Evolutionary conservation across 1,140 invertebrate species (phyloP).

Genomic region (Phortica variegata): DNA sequence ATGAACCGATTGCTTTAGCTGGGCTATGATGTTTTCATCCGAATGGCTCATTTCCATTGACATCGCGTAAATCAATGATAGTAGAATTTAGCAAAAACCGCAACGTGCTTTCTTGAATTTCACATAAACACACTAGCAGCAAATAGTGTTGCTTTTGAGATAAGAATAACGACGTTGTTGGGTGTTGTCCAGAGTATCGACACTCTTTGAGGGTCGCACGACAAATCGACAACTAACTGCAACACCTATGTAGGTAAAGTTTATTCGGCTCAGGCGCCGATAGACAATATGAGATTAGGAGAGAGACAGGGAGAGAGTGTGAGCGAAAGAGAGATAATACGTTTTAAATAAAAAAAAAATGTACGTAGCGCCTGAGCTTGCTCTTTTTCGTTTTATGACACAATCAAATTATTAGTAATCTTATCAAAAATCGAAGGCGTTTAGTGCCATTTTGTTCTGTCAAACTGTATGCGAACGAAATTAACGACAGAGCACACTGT

Average conservation of each 20-base stretch:
- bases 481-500: slow-evolving; percentile 22
- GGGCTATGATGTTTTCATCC: slow-evolving; percentile 27
- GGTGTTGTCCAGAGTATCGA: slow-evolving; percentile 19
- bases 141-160: slow-evolving; percentile 10
- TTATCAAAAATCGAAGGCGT: slow-evolving; percentile 45
- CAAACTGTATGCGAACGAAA: slow-evolving; percentile 10
- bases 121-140: too few species aligned
- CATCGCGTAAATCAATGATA: slow-evolving; percentile 4
- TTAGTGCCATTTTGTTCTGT: slow-evolving; percentile 31
- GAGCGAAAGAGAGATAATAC: too few species aligned
- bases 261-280: slow-evolving; percentile 6
- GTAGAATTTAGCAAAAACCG: too few species aligned
- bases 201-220: not conserved
- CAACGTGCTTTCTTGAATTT: too few species aligned
- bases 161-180: slow-evolving; percentile 1
- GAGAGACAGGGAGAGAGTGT: too few species aligned
- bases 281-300: too few species aligned
- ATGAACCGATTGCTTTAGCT: slow-evolving; percentile 39
- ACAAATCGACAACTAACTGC: slow-evolving; percentile 12
- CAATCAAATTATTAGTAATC: slow-evolving; percentile 31
- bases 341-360: too few species aligned
- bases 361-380: too few species aligned
- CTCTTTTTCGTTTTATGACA: slow-evolving; percentile 21
- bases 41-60: slow-evolving; percentile 16
- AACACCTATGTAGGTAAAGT: slow-evolving; percentile 5